These are phyloP conservation scores for Pristionchus mayeri DNA, from an alignment of 2,888 invertebrate species.

Conservation along the genomic window DNA sequence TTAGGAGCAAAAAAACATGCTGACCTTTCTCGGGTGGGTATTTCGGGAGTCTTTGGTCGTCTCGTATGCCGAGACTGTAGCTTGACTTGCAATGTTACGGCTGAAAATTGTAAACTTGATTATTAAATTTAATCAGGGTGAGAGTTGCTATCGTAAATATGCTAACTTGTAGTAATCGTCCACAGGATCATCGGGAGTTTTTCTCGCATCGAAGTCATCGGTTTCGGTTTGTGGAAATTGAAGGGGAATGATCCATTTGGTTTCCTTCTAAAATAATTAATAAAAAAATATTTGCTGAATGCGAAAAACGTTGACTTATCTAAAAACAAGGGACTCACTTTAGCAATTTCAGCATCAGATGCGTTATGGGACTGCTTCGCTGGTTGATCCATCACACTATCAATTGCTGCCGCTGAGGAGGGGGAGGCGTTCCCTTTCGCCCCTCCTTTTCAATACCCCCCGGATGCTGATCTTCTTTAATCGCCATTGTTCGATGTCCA, in stretches of 20 bases:
- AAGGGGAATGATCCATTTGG: neutral
- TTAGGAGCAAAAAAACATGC: too few relatives aligned
- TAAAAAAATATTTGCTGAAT: neutral
- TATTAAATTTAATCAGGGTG: too few relatives aligned
- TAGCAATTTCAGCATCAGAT: too few relatives aligned
- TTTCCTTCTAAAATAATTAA: too few relatives aligned
- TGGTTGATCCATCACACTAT: neutral
- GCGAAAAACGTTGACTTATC: neutral
- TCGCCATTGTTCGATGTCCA: neutral
- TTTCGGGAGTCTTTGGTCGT: neutral
- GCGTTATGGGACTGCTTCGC: neutral
- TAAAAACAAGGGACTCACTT: too few relatives aligned
- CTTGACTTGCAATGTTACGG: neutral
- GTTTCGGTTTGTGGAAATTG: neutral
- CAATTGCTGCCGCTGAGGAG: neutral
- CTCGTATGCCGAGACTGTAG: neutral
- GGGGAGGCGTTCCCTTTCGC: neutral
- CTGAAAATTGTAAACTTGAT: too few relatives aligned
- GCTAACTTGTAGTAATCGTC: neutral
- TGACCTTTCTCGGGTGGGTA: conserved; percentile 6
- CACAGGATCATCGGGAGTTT: conserved; percentile 16
- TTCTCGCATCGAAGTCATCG: neutral
- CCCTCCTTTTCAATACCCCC: neutral
- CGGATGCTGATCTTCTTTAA: neutral
- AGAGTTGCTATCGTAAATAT: neutral